Evolutionary conservation across 2,888 invertebrate genomes (phyloP).

Genomic region (Pyrrhia umbra): DNA sequence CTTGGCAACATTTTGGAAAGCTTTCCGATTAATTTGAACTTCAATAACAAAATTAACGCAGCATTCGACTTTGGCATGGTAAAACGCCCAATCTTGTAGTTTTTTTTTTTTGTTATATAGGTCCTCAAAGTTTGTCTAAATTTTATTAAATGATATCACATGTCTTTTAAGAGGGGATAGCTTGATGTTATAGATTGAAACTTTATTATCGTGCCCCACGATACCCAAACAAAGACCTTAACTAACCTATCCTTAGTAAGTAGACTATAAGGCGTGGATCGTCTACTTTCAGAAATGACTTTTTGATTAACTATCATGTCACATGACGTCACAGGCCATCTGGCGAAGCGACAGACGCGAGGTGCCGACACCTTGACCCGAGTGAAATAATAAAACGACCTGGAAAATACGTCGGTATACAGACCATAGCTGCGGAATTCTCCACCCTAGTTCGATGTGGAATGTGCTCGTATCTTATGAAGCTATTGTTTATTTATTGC

Average conservation of each 20-base stretch:
- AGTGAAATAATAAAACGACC: conserved; percentile 27
- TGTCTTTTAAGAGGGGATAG: no score
- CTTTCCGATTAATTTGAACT: conserved; percentile 2
- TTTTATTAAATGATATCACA: conserved; percentile 7
- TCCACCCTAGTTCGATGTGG: background rate
- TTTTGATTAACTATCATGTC: conserved; percentile 14
- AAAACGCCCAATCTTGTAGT: background rate
- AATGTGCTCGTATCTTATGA: conserved; percentile 10
- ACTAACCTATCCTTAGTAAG: background rate
- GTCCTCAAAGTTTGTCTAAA: background rate
- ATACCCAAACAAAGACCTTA: no score
- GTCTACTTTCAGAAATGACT: conserved; percentile 11
- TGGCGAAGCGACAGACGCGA: conserved; percentile 10
- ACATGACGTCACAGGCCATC: conserved; percentile 28
- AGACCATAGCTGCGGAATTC: conserved; percentile 19
- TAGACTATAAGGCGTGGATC: background rate
- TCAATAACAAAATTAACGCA: conserved; percentile 3
- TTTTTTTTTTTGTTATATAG: background rate
- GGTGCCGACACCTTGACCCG: conserved; percentile 37
- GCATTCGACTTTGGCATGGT: background rate
- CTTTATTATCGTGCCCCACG: no score
- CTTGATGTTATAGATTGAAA: no score
- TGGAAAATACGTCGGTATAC: conserved; percentile 32
- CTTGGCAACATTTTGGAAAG: background rate
- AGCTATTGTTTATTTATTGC: background rate